A percentile compares a stretch with the other conserved stretches of the same genome.
Conservation (phyloP, 2,113 vertebrate species). For the Stomatorhinus ivindoensis region DNA sequence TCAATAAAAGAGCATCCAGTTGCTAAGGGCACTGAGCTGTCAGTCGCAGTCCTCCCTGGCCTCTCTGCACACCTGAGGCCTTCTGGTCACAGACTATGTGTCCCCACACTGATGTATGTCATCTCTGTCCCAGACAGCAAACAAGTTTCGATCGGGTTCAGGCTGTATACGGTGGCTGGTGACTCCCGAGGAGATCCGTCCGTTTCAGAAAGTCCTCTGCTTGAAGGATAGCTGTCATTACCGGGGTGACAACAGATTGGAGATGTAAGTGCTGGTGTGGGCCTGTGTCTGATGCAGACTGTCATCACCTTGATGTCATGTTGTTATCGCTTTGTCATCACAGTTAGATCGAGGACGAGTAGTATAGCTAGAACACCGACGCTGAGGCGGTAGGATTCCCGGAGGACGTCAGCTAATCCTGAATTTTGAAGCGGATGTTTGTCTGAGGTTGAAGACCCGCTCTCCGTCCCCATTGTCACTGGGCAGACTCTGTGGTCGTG, state of each 20-base stretch:
- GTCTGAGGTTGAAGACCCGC: not conserved
- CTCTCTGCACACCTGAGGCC: not conserved
- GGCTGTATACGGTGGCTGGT: not conserved
- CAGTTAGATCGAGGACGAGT: not conserved
- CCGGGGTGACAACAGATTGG: not conserved
- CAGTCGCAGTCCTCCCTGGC: not conserved
- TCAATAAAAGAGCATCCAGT: not conserved
- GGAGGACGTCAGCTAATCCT: not conserved
- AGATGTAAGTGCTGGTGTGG: not conserved
- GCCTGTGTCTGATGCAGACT: not conserved
- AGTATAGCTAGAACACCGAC: not conserved
- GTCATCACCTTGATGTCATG: not conserved
- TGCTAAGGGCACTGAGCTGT: not conserved
- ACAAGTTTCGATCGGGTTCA: not conserved
- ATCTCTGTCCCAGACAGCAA: not conserved
- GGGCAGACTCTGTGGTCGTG: not conserved
- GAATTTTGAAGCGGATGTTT: not conserved
- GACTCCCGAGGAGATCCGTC: not conserved
- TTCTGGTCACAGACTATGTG: not conserved
- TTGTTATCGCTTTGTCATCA: not conserved
- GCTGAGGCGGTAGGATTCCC: not conserved
- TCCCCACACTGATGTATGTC: not conserved
- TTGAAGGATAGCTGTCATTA: not conserved
- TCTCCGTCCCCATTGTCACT: not conserved
- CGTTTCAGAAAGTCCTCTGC: not conserved